Conservation (phyloP, 2,888 invertebrate species). For the Callimorpha dominula region DNA sequence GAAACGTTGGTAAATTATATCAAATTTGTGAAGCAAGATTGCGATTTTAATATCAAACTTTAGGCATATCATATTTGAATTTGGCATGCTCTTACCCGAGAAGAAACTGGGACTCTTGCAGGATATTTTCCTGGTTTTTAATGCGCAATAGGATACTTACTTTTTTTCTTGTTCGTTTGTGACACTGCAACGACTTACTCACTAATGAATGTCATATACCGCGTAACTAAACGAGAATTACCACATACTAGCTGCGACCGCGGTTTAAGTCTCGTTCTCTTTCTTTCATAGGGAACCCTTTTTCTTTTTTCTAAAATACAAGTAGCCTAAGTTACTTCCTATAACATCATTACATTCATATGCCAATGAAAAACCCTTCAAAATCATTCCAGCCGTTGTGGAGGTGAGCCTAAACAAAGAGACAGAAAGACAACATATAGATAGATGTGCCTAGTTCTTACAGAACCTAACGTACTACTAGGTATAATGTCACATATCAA, state of each 20-base stretch:
- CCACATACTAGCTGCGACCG: no score
- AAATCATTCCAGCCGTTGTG: background rate
- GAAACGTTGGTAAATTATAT: conserved; percentile 26
- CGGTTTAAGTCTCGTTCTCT: background rate
- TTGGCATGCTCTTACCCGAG: background rate
- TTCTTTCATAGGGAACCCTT: background rate
- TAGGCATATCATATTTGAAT: background rate
- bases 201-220: background rate
- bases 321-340: background rate
- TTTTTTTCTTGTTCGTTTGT: background rate
- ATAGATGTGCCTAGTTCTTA: no score
- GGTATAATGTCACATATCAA: background rate
- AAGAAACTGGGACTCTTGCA: background rate
- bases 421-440: no score
- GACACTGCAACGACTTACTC: background rate
- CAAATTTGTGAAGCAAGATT: conserved; percentile 18
- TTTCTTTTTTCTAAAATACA: background rate
- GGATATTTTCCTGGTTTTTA: background rate
- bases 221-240: background rate
- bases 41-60: conserved; percentile 12
- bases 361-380: background rate
- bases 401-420: no score
- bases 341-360: background rate
- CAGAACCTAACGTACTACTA: background rate
- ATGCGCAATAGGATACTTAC: background rate